These are phyloP conservation scores for Heliconius nattereri DNA, from an alignment of 1,140 invertebrate genomes.

Conservation along the genomic window DNA sequence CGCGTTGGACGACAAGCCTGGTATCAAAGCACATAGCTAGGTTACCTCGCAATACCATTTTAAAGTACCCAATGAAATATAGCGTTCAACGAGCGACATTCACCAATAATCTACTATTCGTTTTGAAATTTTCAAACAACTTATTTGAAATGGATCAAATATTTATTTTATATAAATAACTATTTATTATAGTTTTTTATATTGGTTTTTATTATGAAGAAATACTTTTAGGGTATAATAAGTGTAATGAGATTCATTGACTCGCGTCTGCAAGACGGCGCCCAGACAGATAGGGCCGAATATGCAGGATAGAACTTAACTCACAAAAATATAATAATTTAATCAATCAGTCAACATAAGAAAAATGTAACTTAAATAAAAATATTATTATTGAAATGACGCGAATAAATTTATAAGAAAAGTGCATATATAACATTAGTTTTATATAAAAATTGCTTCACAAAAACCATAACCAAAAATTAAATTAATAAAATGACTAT, in stretches of 20 bases:
- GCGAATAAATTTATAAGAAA: too few relatives aligned
- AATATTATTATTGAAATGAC: too few relatives aligned
- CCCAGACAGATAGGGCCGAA: not conserved
- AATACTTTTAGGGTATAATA: not conserved
- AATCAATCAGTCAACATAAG: too few relatives aligned
- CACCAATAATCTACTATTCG: not conserved
- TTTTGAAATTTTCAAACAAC: not conserved
- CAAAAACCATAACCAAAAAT: too few relatives aligned
- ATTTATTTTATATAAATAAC: not conserved
- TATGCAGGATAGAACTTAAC: not conserved
- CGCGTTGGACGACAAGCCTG: not conserved
- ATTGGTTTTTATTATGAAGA: not conserved
- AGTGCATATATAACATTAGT: too few relatives aligned
- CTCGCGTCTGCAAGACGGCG: slow-evolving; percentile 2
- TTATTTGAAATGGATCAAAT: not conserved
- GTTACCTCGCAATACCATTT: slow-evolving; percentile 1
- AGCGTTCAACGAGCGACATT: not conserved
- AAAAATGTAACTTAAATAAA: too few relatives aligned
- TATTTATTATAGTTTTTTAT: not conserved
- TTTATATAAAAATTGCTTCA: too few relatives aligned
- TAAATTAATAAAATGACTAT: too few relatives aligned
- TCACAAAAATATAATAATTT: too few relatives aligned
- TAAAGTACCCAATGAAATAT: not conserved
- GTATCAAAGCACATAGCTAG: not conserved
- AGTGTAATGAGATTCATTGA: not conserved